Percentiles rank a stretch among this genome's conserved stretches.
phyloP scores from a whole-genome alignment of 2,113 vertebrate species.

The Rhombomys opimus region DNA sequence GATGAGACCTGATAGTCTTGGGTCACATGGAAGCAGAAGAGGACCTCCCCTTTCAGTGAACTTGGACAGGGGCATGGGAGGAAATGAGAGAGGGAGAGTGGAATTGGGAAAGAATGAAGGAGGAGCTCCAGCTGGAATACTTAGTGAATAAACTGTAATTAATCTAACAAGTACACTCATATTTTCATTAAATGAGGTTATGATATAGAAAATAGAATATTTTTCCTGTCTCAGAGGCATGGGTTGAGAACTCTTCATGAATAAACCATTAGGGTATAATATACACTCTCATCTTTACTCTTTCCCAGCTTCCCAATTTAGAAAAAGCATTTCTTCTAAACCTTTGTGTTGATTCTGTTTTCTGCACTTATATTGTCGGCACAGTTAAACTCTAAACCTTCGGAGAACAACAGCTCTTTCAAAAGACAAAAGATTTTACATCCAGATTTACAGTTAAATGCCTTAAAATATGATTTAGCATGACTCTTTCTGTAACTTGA shows the following conservation, averaged over 20 bases:
- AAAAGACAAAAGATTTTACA: slow-evolving; percentile 60
- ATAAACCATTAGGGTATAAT: slow-evolving; percentile 62
- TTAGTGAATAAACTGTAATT: no score
- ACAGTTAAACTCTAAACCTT: slow-evolving; percentile 52
- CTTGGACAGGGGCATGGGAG: no score
- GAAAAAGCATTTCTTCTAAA: slow-evolving; percentile 56
- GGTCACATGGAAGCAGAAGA: no score
- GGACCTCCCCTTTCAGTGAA: no score
- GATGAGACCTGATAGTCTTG: no score
- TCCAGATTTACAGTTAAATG: slow-evolving; percentile 47
- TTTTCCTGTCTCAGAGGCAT: slow-evolving; percentile 47
- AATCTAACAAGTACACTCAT: neutral
- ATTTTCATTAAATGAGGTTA: slow-evolving; percentile 57
- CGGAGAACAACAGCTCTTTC: slow-evolving; percentile 48
- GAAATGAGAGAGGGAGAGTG: no score
- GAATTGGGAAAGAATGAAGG: no score
- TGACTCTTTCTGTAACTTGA: slow-evolving; percentile 47
- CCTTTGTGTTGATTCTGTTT: slow-evolving; percentile 56
- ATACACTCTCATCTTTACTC: neutral
- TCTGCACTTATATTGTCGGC: slow-evolving; percentile 34
- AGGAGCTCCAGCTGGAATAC: no score
- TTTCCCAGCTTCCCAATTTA: slow-evolving; percentile 31
- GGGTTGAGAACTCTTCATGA: slow-evolving; percentile 61
- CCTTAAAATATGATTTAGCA: slow-evolving; percentile 57
- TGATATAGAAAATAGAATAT: slow-evolving; percentile 50